phyloP scores from a whole-genome alignment of 2,888 invertebrate genomes.

The Platerodrilus igneus region DNA sequence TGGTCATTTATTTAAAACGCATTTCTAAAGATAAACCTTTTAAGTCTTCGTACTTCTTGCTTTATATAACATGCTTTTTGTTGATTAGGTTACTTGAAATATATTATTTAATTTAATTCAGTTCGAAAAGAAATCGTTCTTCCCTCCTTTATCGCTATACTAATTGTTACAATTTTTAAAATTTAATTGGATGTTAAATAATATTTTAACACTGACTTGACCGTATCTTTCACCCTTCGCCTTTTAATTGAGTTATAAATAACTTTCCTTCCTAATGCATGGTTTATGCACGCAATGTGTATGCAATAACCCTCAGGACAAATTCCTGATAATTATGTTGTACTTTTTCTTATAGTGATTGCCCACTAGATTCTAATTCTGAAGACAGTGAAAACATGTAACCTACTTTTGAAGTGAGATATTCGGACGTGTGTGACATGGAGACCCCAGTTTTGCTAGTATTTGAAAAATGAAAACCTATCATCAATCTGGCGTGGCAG shows the following conservation, averaged over 20 bases:
- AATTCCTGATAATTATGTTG: no score
- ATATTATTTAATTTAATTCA: slow-evolving; percentile 19
- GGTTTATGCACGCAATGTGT: no score
- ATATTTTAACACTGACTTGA: slow-evolving; percentile 21
- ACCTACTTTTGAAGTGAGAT: no score
- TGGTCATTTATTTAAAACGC: slow-evolving; percentile 17
- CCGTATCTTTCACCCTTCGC: slow-evolving; percentile 14
- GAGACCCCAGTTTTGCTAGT: no score
- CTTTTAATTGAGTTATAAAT: slow-evolving; percentile 23
- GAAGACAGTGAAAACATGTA: no score
- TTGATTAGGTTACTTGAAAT: no score
- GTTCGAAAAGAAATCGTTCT: slow-evolving; percentile 16
- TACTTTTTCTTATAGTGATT: no score
- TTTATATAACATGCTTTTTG: slow-evolving; percentile 9
- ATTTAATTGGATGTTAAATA: slow-evolving; percentile 19
- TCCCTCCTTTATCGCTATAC: slow-evolving; percentile 16
- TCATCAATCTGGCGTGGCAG: no score
- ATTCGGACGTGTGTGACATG: no score
- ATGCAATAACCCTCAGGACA: no score
- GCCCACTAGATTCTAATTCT: no score
- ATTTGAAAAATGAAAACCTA: no score
- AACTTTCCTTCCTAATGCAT: slow-evolving; percentile 16
- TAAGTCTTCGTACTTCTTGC: slow-evolving; percentile 15
- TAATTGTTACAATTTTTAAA: slow-evolving; percentile 24
- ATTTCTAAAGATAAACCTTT: slow-evolving; percentile 16